phyloP scores from a whole-genome alignment of 2,888 invertebrate species.

The Euspilapteryx auroguttella region DNA sequence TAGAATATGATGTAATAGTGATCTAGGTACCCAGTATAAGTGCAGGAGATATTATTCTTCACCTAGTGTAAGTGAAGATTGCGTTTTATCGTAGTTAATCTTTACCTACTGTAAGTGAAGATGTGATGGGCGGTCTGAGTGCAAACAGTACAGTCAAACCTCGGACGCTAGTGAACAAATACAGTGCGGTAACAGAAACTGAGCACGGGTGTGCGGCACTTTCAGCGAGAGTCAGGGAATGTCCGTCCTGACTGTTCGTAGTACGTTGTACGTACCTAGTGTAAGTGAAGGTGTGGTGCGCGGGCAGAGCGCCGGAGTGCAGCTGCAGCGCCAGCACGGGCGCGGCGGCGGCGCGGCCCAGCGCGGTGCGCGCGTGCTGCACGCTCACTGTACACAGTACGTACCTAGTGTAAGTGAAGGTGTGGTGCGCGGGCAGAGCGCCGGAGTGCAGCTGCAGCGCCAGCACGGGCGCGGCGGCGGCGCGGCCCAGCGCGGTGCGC shows the following conservation, averaged over 20 bases:
- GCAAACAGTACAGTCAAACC: too few relatives aligned
- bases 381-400: not conserved
- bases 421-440: not conserved
- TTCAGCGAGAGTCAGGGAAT: too few relatives aligned
- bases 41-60: too few relatives aligned
- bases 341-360: conserved; percentile 62
- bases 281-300: conserved; percentile 66
- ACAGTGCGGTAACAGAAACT: too few relatives aligned
- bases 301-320: conserved; percentile 76
- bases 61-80: too few relatives aligned
- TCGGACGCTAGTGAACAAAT: too few relatives aligned
- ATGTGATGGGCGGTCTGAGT: too few relatives aligned
- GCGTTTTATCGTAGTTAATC: too few relatives aligned
- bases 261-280: conserved; percentile 32
- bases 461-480: not conserved
- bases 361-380: not conserved
- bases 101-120: not conserved
- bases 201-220: too few relatives aligned
- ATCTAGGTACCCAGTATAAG: too few relatives aligned
- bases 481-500: not conserved
- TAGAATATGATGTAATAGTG: too few relatives aligned
- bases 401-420: not conserved
- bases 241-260: too few relatives aligned
- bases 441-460: not conserved
- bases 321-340: conserved; percentile 82